A percentile compares a stretch with the other conserved stretches of the same genome.
Evolutionary conservation across 2,888 invertebrate species (phyloP).

Genomic region (Rhingia rostrata): DNA sequence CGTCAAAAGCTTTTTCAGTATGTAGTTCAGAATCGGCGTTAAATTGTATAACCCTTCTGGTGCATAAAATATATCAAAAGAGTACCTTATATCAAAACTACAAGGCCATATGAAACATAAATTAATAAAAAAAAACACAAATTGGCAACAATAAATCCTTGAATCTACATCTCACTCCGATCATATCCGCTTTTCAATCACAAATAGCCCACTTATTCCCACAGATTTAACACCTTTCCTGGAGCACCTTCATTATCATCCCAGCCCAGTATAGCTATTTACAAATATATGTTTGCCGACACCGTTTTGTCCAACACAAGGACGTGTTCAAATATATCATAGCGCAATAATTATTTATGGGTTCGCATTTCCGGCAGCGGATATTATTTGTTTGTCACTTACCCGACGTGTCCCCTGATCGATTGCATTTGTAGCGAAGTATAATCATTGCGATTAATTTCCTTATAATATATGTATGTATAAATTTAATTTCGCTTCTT

Average conservation of each 20-base stretch:
- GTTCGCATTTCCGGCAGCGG: constrained; percentile 67
- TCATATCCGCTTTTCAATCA: neutral
- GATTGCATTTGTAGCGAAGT: constrained; percentile 59
- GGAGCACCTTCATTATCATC: constrained; percentile 12
- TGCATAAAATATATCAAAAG: too few species aligned
- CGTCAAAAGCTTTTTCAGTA: too few species aligned
- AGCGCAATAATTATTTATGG: constrained; percentile 69
- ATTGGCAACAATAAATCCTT: neutral
- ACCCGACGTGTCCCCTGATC: constrained; percentile 53
- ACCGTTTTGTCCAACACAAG: constrained; percentile 28
- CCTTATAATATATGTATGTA: constrained; percentile 31
- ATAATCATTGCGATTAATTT: constrained; percentile 65
- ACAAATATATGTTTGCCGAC: constrained; percentile 20
- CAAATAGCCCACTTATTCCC: neutral
- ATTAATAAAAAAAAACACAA: neutral
- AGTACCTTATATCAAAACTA: too few species aligned
- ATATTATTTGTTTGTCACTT: constrained; percentile 74
- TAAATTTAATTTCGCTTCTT: constrained; percentile 44
- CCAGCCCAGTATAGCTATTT: constrained; percentile 42
- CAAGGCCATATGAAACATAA: too few species aligned
- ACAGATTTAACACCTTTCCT: neutral
- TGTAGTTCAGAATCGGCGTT: too few species aligned
- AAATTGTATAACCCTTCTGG: too few species aligned
- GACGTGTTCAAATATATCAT: constrained; percentile 64
- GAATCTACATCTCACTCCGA: neutral